Evolutionary conservation across 2,797 vertebrate species (phyloP).

Genomic region (Alectoris magna): DNA sequence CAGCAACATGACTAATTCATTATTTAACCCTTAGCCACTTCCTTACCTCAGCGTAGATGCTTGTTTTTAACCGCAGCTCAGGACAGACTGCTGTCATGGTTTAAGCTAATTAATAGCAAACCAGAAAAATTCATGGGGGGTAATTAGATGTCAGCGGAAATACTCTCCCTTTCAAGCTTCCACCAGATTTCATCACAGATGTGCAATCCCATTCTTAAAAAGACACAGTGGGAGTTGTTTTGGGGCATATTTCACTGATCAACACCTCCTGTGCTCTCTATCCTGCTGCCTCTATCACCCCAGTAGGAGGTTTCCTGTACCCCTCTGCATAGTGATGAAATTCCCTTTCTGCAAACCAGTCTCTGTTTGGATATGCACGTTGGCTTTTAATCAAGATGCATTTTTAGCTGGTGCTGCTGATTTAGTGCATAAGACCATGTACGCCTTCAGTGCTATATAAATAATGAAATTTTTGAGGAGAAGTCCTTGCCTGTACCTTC

Average conservation of each 20-base stretch:
- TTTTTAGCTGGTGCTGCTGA: not conserved
- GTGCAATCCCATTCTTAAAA: not conserved
- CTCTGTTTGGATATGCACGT: accelerated
- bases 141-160: not conserved
- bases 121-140: not conserved
- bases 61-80: not conserved
- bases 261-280: not conserved
- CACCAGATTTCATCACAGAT: not conserved
- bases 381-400: not conserved
- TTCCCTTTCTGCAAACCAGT: not conserved
- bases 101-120: not conserved
- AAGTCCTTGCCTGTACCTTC: not conserved
- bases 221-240: not conserved
- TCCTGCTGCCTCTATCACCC: not conserved
- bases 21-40: not conserved
- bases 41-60: not conserved
- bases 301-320: not conserved
- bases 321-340: not conserved
- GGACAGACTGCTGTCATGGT: not conserved
- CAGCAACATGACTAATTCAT: not conserved
- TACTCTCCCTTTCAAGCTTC: not conserved
- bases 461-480: not conserved
- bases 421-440: not conserved
- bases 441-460: not conserved
- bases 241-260: not conserved